A percentile compares a stretch with the other conserved stretches of the same genome.
phyloP scores from a whole-genome alignment of 2,888 invertebrate genomes.

The Drosophila gaucha region DNA sequence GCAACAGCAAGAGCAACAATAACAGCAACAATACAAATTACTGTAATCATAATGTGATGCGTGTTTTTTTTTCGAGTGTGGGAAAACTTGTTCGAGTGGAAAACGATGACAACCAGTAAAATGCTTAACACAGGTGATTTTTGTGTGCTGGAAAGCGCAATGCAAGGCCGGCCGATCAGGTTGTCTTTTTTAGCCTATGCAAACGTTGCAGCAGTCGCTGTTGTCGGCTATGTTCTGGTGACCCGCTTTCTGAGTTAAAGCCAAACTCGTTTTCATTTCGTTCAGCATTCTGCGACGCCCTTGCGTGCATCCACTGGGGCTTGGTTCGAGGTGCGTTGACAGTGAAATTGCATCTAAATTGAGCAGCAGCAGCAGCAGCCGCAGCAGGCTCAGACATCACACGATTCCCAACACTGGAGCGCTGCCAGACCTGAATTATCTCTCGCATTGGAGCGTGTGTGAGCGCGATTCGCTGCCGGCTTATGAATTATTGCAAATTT shows the following conservation, averaged over 20 bases:
- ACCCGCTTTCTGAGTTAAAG: conserved; percentile 75
- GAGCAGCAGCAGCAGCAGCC: conserved; percentile 30
- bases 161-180: conserved; percentile 58
- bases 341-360: conserved; percentile 82
- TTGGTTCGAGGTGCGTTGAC: conserved; percentile 73
- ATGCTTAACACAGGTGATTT: conserved; percentile 44
- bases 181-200: conserved; percentile 29
- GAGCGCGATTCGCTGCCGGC: conserved; percentile 59
- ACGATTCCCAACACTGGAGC: conserved; percentile 42
- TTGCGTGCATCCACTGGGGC: conserved; percentile 59
- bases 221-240: conserved; percentile 73
- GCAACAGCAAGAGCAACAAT: conserved; percentile 8
- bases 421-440: conserved; percentile 43
- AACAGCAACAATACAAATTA: conserved; percentile 38
- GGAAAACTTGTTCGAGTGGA: conserved; percentile 70
- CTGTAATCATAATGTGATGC: conserved; percentile 59
- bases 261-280: conserved; percentile 75
- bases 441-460: conserved; percentile 54
- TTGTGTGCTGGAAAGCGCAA: conserved; percentile 53
- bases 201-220: conserved; percentile 13
- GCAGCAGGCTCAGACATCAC: conserved; percentile 25
- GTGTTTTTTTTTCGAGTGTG: conserved; percentile 63
- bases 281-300: conserved; percentile 61
- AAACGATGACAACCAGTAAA: conserved; percentile 53
- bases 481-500: conserved; percentile 78